Evolutionary conservation across 1,140 invertebrate species (phyloP).

Genomic region (Platyscapa corneri): DNA sequence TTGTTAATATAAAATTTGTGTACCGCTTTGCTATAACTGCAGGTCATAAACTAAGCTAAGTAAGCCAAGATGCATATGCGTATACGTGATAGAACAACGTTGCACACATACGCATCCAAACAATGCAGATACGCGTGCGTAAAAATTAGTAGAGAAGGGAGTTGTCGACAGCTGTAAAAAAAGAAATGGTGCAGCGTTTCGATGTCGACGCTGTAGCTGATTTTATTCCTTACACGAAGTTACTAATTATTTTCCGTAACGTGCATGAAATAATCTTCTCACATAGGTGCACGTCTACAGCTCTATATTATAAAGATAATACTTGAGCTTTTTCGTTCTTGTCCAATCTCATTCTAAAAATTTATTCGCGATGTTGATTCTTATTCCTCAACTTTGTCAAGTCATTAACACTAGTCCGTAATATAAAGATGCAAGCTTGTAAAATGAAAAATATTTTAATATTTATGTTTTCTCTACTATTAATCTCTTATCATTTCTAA

Average conservation of each 20-base stretch:
- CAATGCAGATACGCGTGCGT: not conserved
- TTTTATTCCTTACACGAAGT: conserved; percentile 34
- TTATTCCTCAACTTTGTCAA: conserved; percentile 2
- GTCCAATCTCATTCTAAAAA: not conserved
- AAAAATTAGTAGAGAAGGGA: not conserved
- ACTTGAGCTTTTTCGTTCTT: conserved; percentile 22
- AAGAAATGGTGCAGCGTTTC: conserved; percentile 19
- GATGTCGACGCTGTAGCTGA: conserved; percentile 16
- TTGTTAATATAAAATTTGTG: conserved; percentile 29
- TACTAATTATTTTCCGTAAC: conserved; percentile 61
- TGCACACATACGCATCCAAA: not conserved
- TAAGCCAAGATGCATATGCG: too few relatives aligned
- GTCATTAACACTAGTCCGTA: not conserved
- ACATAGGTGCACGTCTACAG: not conserved
- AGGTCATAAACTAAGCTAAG: conserved; percentile 26
- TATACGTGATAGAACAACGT: not conserved
- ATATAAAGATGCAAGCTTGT: too few relatives aligned
- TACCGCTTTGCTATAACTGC: not conserved
- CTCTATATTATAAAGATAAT: conserved; percentile 39
- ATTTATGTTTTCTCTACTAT: too few relatives aligned
- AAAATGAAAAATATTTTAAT: too few relatives aligned
- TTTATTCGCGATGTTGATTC: conserved; percentile 18
- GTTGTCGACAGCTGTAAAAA: not conserved
- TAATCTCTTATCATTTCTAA: too few relatives aligned
- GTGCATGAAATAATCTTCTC: conserved; percentile 55